Evolutionary conservation across 2,888 invertebrate genomes (phyloP), one percentile per base, ranked within the genome.

Genomic region (Thumatha senex): DNA sequence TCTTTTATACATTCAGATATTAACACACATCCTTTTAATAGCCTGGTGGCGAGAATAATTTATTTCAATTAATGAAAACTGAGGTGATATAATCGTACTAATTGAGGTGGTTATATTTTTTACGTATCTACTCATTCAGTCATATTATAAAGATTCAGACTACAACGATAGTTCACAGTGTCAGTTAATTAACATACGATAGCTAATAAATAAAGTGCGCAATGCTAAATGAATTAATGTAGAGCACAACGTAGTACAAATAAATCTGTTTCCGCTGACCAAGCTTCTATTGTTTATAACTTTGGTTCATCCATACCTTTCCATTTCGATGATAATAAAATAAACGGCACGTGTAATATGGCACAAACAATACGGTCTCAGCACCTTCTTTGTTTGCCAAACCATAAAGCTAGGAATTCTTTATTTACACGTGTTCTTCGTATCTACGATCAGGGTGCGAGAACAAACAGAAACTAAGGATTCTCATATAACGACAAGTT

Each of bases 191-290:
- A 54, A 56, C 46, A 46, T 14, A 40, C 41, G 46, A 45, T 31
- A 53, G 38, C 36, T 34, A 52, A 52, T 54, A 58, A 36, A 46
- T 34, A 49, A 33, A 39, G 35, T 41, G 46, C 36, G 40, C 42
- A 46, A 53, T 54, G 39, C 40, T 45, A n/a, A 46, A 53, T 39
- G 40, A 57, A 48, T 55, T 46, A 53, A 53, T 44, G 45, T 53
- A 41, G 43, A 39, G 40, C 24, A 15, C 40, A 42, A 42, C 15
- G 42, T 38, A 46, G 31, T 51, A 42, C 38, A 24, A 24, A 24
- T 24, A 46, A 38, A 42, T 38, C 39, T 61, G 40, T 39, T 40
- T 52, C 45, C 46, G 49, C 43, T 51, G 24, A 41, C 30, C 49
- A 47, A 46, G 33, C 35, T 42, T 18, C 38, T 46, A 46, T 40